phyloP scores from a whole-genome alignment of 2,113 vertebrate genomes.

The Scomber scombrus region DNA sequence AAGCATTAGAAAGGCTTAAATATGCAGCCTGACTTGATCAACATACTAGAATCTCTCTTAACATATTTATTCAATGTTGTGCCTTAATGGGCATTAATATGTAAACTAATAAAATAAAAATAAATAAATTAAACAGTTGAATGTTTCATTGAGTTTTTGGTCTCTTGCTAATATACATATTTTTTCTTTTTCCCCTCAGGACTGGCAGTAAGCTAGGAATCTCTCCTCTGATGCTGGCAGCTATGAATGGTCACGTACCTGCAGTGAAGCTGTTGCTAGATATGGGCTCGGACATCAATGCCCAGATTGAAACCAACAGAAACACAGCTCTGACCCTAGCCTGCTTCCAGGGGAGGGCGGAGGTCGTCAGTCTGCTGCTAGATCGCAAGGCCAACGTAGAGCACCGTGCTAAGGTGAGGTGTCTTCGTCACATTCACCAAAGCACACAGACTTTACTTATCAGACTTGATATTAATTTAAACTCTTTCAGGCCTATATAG shows the following conservation, averaged over 20 bases:
- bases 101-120: too few species aligned
- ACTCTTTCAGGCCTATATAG: too few species aligned
- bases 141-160: background rate
- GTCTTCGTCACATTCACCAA: background rate
- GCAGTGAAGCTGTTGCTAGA: slow-evolving; percentile 97
- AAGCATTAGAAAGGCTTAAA: too few species aligned
- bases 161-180: background rate
- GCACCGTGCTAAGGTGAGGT: slow-evolving; percentile 94
- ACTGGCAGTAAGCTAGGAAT: slow-evolving; percentile 98
- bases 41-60: too few species aligned
- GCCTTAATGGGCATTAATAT: too few species aligned
- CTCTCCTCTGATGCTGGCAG: slow-evolving; percentile 98
- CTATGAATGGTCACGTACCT: slow-evolving; percentile 98
- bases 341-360: slow-evolving; percentile 97
- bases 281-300: slow-evolving; percentile 99
- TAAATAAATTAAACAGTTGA: background rate
- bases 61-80: too few species aligned
- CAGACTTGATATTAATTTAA: background rate
- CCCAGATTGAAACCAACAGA: slow-evolving; percentile 98
- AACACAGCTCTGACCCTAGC: slow-evolving; percentile 98
- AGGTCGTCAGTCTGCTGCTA: slow-evolving; percentile 97
- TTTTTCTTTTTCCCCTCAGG: slow-evolving; percentile 77
- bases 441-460: background rate
- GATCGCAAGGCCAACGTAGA: slow-evolving; percentile 99
- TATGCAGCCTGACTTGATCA: too few species aligned